Evolutionary conservation across 2,113 vertebrate species (phyloP).

Genomic region (Platichthys flesus): DNA sequence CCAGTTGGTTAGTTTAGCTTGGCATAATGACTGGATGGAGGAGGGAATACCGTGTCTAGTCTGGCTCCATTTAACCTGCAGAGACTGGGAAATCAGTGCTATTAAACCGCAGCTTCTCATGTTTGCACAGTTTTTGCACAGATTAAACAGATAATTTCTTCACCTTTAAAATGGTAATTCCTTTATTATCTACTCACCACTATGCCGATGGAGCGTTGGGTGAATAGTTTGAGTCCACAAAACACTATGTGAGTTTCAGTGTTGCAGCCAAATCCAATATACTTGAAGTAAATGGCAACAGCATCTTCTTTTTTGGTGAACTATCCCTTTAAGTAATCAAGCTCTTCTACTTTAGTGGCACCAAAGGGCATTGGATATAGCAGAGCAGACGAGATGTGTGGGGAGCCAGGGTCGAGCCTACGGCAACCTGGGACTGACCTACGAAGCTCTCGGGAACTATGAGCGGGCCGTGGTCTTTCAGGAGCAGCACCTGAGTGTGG

Average conservation of each 20-base stretch:
- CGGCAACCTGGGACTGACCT: constrained; percentile 94
- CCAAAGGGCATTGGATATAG: constrained; percentile 92
- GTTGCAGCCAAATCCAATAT: no score
- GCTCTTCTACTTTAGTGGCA: constrained; percentile 86
- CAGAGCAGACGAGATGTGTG: constrained; percentile 90
- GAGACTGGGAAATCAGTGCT: neutral
- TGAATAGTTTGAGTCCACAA: no score
- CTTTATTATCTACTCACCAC: no score
- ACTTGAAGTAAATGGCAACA: no score
- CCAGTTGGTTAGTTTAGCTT: neutral
- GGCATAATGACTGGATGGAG: neutral
- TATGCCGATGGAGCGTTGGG: no score
- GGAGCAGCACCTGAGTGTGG: constrained; percentile 96
- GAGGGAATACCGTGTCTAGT: no score
- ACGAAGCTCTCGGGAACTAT: constrained; percentile 92
- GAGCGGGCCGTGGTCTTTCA: constrained; percentile 95
- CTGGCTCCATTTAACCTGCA: neutral
- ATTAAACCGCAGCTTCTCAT: neutral
- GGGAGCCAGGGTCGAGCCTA: constrained; percentile 91
- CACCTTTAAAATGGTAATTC: no score
- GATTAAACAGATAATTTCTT: no score
- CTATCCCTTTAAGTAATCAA: neutral
- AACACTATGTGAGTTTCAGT: no score
- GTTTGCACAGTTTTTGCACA: neutral
- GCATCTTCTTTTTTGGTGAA: no score